Conservation (phyloP, 2,888 invertebrate genomes). For the Ditylenchus weischeri region DNA sequence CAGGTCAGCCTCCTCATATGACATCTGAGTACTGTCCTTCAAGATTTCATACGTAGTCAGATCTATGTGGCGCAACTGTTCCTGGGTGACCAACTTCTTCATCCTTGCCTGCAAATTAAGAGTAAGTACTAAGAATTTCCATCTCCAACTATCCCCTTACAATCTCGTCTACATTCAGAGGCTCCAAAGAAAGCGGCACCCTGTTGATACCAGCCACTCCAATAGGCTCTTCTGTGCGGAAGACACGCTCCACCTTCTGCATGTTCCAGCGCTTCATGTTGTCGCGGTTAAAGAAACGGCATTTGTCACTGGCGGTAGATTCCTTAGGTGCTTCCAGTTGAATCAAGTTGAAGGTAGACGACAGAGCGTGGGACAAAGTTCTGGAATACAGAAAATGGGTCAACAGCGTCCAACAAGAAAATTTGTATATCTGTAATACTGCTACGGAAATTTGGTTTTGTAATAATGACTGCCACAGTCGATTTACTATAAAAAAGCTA, state of each 20-base stretch:
- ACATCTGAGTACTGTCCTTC: constrained; percentile 7
- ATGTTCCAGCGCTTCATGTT: constrained; percentile 6
- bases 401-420: no score
- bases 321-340: not conserved
- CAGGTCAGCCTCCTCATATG: constrained; percentile 19
- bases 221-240: constrained; percentile 8
- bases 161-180: no score
- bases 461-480: not conserved
- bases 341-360: not conserved
- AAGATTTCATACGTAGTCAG: constrained; percentile 12
- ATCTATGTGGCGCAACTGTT: constrained; percentile 7
- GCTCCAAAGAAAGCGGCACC: no score
- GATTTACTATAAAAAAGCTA: no score
- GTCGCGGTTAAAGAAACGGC: not conserved
- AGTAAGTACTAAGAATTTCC: no score
- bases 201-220: no score
- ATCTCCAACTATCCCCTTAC: no score
- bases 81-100: constrained; percentile 5
- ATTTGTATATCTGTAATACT: no score
- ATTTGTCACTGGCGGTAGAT: not conserved
- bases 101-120: not conserved
- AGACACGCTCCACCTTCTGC: not conserved
- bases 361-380: constrained; percentile 14
- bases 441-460: not conserved
- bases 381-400: not conserved